Conservation (phyloP, 1,140 invertebrate genomes). For the Luehdorfia chinensis region DNA sequence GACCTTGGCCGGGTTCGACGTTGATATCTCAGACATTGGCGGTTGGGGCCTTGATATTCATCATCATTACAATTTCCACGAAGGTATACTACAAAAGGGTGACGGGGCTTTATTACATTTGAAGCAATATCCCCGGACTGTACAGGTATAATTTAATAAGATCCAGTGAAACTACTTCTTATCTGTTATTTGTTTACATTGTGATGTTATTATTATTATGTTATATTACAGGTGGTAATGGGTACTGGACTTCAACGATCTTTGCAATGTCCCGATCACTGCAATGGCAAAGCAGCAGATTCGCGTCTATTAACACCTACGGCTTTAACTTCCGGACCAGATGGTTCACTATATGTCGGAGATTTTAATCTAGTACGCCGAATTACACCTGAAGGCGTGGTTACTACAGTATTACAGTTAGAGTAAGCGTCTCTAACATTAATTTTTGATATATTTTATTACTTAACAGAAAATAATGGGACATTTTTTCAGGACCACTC, state of each 20-base stretch:
- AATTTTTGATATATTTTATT: background rate
- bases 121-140: constrained; percentile 93
- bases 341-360: constrained; percentile 97
- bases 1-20: constrained; percentile 96
- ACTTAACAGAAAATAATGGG: background rate
- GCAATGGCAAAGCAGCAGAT: constrained; percentile 91
- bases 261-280: constrained; percentile 86
- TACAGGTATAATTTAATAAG: constrained; percentile 78
- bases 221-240: constrained; percentile 84
- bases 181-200: no score
- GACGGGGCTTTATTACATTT: constrained; percentile 95
- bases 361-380: constrained; percentile 97
- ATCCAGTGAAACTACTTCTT: no score
- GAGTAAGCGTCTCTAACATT: constrained; percentile 79
- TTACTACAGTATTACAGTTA: constrained; percentile 95
- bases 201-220: no score
- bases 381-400: constrained; percentile 93
- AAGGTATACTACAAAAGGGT: constrained; percentile 97
- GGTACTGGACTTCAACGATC: constrained; percentile 93
- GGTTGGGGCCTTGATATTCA: constrained; percentile 99
- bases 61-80: constrained; percentile 98
- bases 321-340: constrained; percentile 94
- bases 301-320: constrained; percentile 93
- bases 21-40: constrained; percentile 97
- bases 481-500: constrained; percentile 87